These are phyloP conservation scores for Bos taurus DNA, from an alignment of 2,113 vertebrate species.

Conservation along the genomic window ARS-UCD2.0 NC_037342.1:16762001-16762500, in stretches of 20 bases:
- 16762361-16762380: background rate
- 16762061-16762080: background rate
- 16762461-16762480: background rate
- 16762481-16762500: background rate
- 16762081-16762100: background rate
- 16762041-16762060: background rate
- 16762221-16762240: background rate
- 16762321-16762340: background rate
- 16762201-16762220: background rate
- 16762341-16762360: background rate
- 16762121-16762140: background rate
- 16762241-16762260: background rate
- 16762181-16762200: background rate
- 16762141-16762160: background rate
- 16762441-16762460: background rate
- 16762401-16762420: background rate
- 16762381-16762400: background rate
- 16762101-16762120: background rate
- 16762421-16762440: no score
- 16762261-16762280: background rate
- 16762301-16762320: background rate
- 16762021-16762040: background rate
- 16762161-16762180: background rate
- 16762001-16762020: fast-evolving
- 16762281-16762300: background rate